Evolutionary conservation across 2,113 vertebrate genomes (phyloP).

Genomic region (Glareola pratincola): DNA sequence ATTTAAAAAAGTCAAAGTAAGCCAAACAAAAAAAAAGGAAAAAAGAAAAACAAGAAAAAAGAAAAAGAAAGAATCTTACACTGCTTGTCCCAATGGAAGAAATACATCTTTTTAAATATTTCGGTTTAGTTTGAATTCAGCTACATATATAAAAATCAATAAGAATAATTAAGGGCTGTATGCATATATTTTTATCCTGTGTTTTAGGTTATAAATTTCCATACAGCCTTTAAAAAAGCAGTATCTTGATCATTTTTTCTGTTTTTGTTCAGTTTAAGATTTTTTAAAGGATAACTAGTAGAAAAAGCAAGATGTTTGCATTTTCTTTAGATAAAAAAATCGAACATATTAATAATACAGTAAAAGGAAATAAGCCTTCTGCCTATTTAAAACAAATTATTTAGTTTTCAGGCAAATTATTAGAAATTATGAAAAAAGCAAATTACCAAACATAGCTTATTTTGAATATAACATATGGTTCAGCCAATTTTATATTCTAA

Average conservation of each 20-base stretch:
- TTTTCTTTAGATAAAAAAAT: not conserved
- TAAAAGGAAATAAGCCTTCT: not conserved
- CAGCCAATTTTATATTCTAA: not conserved
- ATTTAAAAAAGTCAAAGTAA: not conserved
- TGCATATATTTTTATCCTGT: not conserved
- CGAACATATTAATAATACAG: not conserved
- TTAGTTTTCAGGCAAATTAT: not conserved
- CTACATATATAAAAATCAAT: not conserved
- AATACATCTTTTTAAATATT: not conserved
- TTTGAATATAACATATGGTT: not conserved
- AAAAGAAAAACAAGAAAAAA: too few species aligned
- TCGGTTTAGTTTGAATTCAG: not conserved
- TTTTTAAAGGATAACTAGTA: not conserved
- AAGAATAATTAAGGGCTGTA: not conserved
- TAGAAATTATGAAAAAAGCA: not conserved
- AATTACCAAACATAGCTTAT: not conserved
- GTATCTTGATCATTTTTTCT: fast-evolving
- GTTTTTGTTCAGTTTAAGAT: not conserved
- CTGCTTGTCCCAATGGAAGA: not conserved
- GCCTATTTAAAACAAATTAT: not conserved
- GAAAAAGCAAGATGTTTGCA: not conserved
- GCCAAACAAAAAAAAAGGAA: not conserved
- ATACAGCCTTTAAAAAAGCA: not conserved
- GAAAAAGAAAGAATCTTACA: not conserved
- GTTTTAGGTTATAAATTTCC: not conserved